Evolutionary conservation across 2,888 invertebrate genomes (phyloP), one percentile per base, ranked within the genome.

Genomic region (Liodrosophila aerea): DNA sequence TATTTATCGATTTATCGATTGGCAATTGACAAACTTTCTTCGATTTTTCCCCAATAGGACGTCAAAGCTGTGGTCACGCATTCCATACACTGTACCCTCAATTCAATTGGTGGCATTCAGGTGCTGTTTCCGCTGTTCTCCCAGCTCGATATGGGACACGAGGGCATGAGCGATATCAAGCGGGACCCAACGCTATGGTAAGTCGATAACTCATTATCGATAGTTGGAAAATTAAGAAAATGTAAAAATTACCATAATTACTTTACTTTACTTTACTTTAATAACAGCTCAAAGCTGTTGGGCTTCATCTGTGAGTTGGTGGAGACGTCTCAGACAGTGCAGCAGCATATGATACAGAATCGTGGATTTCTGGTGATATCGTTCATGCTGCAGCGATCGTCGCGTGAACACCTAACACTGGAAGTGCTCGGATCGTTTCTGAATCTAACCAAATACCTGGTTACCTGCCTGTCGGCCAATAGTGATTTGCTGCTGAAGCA

Each of bases 61-160:
- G 99, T 99, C 85, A 98, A 98, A 92, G 98, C 99, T 82, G 98
- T 99, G 87, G 96, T 98, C 88, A 99, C 99, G 64, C 97, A 98
- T 92, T 98, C 98, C 88, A 98, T 99, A 91, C 98, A 99, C 92
- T 97, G 97, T 91, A 98, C 99, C 30, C 92, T 99, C 85, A 99
- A 99, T 91, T 99, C 99, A 52, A 96, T 99, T 88, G 99, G 99
- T 67, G 99, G 99, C 66, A 98, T 99, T 88, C 98, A 97, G 92
- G 98, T 99, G 87, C 92, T 99, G 73, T 98, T 99, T 91, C 99
- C 99, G 67, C 92, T 99, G 85, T 99, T 99, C 91, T 96, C 98
- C 22, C 99, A 99, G 91, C 92, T 99, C 88, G 99, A 99, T 91
- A 93, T 97, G 92, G 95, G 96, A 77, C 96, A 96, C 90, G 96